phyloP scores from a whole-genome alignment of 2,113 vertebrate genomes.

The Centropus bengalensis region DNA sequence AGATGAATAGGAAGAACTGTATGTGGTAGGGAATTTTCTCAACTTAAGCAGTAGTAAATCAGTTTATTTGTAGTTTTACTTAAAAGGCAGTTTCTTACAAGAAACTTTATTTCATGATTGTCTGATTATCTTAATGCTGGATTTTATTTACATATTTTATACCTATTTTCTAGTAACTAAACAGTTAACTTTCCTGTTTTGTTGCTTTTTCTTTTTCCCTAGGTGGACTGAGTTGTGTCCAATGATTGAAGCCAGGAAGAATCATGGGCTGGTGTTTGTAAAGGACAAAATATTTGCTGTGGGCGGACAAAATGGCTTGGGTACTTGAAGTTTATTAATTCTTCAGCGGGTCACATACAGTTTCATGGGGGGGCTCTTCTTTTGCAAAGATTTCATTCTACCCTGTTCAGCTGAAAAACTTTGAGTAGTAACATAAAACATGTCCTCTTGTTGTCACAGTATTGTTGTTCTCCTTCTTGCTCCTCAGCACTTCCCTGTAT shows the following conservation, averaged over 20 bases:
- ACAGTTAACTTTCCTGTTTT: background rate
- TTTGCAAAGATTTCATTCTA: background rate
- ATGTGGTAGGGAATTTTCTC: background rate
- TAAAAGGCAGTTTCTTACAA: background rate
- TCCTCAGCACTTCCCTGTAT: background rate
- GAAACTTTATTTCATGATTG: background rate
- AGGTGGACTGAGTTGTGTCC: slow-evolving; percentile 95
- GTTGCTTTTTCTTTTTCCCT: slow-evolving; percentile 1
- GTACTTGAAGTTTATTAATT: slow-evolving; percentile 72
- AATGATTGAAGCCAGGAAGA: slow-evolving; percentile 96
- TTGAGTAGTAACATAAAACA: background rate
- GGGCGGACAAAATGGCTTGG: slow-evolving; percentile 91
- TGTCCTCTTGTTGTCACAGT: background rate
- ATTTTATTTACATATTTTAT: background rate
- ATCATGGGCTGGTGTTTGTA: slow-evolving; percentile 93
- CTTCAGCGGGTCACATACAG: background rate
- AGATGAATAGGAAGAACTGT: background rate
- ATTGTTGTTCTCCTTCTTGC: background rate
- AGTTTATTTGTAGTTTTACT: background rate
- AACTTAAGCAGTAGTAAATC: background rate
- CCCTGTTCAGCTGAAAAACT: background rate
- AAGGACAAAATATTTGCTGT: slow-evolving; percentile 97
- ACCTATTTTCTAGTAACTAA: background rate
- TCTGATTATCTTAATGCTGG: background rate
- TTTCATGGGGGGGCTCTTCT: background rate